Evolutionary conservation across 2,113 vertebrate species (phyloP).

Genomic region (Cranoglanis bouderius): DNA sequence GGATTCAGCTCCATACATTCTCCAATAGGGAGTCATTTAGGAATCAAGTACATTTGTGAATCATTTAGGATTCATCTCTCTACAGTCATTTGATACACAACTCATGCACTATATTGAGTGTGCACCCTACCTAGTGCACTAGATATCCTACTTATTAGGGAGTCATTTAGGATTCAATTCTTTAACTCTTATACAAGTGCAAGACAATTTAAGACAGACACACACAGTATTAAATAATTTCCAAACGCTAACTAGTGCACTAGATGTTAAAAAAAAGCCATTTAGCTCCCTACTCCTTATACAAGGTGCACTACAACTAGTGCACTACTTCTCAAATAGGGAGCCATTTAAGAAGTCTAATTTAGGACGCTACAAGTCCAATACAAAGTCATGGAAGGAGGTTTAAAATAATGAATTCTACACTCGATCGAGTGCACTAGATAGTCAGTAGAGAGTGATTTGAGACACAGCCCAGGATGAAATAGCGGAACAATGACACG

Average conservation of each 20-base stretch:
- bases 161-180: background rate
- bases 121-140: background rate
- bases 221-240: background rate
- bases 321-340: background rate
- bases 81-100: background rate
- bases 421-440: background rate
- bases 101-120: background rate
- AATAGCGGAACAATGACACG: conserved; percentile 26
- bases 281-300: background rate
- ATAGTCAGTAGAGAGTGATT: background rate
- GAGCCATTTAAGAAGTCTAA: background rate
- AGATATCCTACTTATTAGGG: background rate
- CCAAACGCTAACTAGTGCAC: background rate
- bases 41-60: background rate
- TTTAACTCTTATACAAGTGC: background rate
- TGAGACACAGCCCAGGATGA: conserved; percentile 4
- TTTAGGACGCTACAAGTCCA: background rate
- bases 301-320: background rate
- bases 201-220: background rate
- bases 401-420: background rate
- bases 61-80: background rate
- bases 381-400: background rate
- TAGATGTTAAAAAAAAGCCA: background rate
- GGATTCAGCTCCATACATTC: background rate
- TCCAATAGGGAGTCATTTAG: background rate